Base-by-base conservation (phyloP, 2,113 vertebrate species). In the Ranitomeya variabilis region DNA sequence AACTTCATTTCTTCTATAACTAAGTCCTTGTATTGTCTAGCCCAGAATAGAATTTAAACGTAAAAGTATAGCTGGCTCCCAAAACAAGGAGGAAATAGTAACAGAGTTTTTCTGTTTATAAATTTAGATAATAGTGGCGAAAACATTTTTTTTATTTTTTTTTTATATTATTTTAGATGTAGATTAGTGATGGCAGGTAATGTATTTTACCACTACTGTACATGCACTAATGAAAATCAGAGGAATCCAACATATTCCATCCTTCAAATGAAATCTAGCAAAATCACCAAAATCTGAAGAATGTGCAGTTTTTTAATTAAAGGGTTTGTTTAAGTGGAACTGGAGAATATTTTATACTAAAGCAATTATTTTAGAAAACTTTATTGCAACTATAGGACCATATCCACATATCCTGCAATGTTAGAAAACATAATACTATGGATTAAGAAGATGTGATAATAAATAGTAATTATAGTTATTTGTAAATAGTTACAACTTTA, bases 31-130 rank as follows among this genome's bases (percentile, higher is more conserved):
- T 86, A 93, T 89, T 92, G 94, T 93, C 94, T 95, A 95, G 94
- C 91, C 92, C 2, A 94, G 92, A 94, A 94, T 94, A 95, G 95
- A 95, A 95, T 95, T 94, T 95, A 95, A 96, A 94, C 93, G 92
- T 91, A 93, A 90, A 90, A 89, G 93, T 93, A 93, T 94, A 93
- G 93, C 92, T 94, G 93, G 93, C 88, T 94, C 94, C 93, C 94
- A 93, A 93, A 94, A 94, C 94, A 95, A 37, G 90, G 89, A 93
- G 92, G 94, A 94, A 94, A 73, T 93, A 94, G 92, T 93, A 95
- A 95, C 94, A 95, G 89, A 90, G 91, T 93, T 92, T 95, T 93
- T 93, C 92, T 92, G 15, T 76, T 13, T 45, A 86, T 90, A 80
- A 92, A 91, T 92, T 91, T 91, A 92, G 92, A 93, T 92, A 93